Evolutionary conservation across 2,797 vertebrate genomes (phyloP).

Genomic region (Dipus sagitta): DNA sequence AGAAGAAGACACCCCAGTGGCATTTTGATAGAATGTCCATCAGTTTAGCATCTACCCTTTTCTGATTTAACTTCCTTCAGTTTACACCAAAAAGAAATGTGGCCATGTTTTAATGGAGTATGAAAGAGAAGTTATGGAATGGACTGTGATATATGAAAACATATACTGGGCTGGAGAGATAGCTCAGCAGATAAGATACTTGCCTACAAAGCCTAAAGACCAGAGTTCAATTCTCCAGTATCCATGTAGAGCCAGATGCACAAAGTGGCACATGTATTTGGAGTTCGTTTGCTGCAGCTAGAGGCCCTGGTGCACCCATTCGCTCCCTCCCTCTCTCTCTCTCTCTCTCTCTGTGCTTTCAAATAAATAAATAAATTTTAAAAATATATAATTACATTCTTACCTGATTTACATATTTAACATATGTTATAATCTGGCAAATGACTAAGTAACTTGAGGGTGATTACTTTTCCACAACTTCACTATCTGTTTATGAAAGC

Average conservation of each 20-base stretch:
- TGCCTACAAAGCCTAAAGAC: no score
- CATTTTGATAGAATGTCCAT: background rate
- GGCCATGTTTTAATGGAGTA: background rate
- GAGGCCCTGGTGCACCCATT: no score
- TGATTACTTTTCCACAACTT: no score
- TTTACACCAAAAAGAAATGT: background rate
- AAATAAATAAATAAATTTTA: no score
- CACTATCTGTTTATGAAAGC: no score
- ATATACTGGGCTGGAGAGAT: no score
- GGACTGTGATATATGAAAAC: background rate
- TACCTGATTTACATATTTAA: background rate
- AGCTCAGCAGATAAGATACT: no score
- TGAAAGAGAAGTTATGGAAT: background rate
- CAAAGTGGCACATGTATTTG: no score
- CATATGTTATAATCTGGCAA: background rate
- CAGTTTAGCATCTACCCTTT: background rate
- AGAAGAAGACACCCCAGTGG: accelerated
- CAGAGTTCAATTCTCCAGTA: no score
- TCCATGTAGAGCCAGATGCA: no score
- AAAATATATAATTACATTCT: conserved; percentile 24
- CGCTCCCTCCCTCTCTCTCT: no score
- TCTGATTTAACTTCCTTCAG: background rate
- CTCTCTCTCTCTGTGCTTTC: background rate
- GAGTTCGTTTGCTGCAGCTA: no score
- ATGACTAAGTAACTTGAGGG: background rate